Conservation (phyloP, 2,888 invertebrate genomes). For the Desoria tigrina region DNA sequence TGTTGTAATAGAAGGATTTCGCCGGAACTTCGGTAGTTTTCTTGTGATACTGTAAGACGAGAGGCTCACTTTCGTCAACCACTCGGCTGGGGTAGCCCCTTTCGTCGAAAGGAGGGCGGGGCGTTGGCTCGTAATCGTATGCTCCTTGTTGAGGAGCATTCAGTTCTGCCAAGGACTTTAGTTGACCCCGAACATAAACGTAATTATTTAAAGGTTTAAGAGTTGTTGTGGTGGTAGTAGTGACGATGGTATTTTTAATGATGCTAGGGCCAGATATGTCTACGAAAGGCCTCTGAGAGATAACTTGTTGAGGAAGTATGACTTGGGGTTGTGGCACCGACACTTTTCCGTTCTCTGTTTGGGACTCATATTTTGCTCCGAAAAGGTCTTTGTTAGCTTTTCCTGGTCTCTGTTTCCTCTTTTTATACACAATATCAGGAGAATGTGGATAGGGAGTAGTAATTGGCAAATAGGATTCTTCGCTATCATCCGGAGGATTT, state of each 20-base stretch:
- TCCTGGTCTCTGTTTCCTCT: conserved; percentile 42
- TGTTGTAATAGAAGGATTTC: conserved; percentile 48
- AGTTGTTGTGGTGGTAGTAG: conserved; percentile 45
- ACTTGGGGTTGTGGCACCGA: conserved; percentile 19
- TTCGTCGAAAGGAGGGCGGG: conserved; percentile 50
- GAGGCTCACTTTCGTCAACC: conserved; percentile 41
- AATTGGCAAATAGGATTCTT: conserved; percentile 41
- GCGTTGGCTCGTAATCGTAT: conserved; percentile 42
- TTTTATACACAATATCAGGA: conserved; percentile 30
- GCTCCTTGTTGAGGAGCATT: conserved; percentile 44
- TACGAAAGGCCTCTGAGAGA: conserved; percentile 27
- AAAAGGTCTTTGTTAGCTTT: conserved; percentile 43
- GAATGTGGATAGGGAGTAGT: conserved; percentile 34
- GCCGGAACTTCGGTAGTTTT: conserved; percentile 44
- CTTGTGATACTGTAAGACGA: conserved; percentile 33
- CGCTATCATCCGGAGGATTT: conserved; percentile 50
- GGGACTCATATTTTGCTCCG: conserved; percentile 32
- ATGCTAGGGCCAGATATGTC: conserved; percentile 27
- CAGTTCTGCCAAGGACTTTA: conserved; percentile 50
- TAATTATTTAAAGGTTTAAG: conserved; percentile 48
- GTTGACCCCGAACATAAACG: conserved; percentile 51
- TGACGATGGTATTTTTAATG: conserved; percentile 15
- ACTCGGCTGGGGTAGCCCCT: conserved; percentile 51
- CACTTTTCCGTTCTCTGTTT: background rate
- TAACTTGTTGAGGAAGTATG: conserved; percentile 27